phyloP scores from a whole-genome alignment of 2,113 vertebrate genomes.

The Cryptomyrus ogoouensis region DNA sequence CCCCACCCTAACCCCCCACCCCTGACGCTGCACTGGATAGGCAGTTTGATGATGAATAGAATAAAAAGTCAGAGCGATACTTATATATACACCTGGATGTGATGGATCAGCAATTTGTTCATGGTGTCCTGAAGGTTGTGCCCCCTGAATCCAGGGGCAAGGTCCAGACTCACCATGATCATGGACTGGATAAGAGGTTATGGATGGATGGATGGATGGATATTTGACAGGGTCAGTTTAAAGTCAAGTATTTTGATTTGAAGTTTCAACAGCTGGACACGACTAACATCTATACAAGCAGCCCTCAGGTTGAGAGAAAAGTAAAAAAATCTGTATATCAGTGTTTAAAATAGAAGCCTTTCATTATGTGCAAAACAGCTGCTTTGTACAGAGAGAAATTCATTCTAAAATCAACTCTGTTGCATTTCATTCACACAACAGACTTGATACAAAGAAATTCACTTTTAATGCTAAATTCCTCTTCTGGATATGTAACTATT shows the following conservation, averaged over 20 bases:
- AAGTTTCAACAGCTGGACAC: not conserved
- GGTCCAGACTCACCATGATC: no score
- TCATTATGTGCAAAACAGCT: not conserved
- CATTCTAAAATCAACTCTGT: not conserved
- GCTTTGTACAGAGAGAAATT: not conserved
- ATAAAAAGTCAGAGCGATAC: no score
- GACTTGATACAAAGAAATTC: not conserved
- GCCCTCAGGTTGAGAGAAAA: not conserved
- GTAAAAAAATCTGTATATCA: not conserved
- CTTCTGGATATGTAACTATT: not conserved
- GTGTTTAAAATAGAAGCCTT: not conserved
- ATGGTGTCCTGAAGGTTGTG: no score
- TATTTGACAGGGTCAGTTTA: not conserved
- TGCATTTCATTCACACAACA: not conserved
- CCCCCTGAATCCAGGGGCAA: no score
- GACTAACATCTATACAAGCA: not conserved
- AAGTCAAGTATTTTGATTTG: not conserved
- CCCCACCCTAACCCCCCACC: no score
- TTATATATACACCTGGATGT: no score
- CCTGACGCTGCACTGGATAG: no score
- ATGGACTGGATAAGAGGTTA: no score
- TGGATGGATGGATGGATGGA: not conserved
- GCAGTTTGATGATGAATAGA: no score
- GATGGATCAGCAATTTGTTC: no score
- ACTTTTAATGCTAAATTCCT: not conserved